phyloP scores from a whole-genome alignment of 2,888 invertebrate genomes.

The Sinohyriopsis cumingii region DNA sequence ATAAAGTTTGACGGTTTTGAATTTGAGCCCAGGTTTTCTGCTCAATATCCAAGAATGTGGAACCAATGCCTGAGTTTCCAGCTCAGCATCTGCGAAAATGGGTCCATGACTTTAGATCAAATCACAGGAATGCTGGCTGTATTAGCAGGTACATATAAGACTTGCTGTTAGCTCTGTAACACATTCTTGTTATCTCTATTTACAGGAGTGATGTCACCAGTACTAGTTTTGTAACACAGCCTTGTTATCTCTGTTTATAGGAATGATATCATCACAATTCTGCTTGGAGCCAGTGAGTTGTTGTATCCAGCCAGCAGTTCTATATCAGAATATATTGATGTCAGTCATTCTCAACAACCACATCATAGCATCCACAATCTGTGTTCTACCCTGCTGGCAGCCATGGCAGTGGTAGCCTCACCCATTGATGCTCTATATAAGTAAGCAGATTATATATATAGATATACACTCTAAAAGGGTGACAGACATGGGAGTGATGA shows the following conservation, averaged over 20 bases:
- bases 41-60: too few relatives aligned
- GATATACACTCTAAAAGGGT: too few relatives aligned
- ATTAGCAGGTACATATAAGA: too few relatives aligned
- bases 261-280: constrained; percentile 59
- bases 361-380: constrained; percentile 66
- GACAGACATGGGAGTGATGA: too few relatives aligned
- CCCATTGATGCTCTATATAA: constrained; percentile 65
- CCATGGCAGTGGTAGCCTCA: constrained; percentile 59
- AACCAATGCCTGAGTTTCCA: too few relatives aligned
- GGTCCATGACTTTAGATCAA: too few relatives aligned
- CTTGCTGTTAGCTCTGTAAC: constrained; percentile 46
- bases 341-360: constrained; percentile 56
- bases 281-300: constrained; percentile 59
- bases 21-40: too few relatives aligned
- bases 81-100: too few relatives aligned
- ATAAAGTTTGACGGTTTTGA: too few relatives aligned
- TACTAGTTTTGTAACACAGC: constrained; percentile 55
- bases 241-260: constrained; percentile 55
- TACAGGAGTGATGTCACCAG: constrained; percentile 61
- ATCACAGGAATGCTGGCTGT: too few relatives aligned
- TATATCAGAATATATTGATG: constrained; percentile 57
- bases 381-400: constrained; percentile 61
- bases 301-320: constrained; percentile 53
- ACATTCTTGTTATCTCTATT: constrained; percentile 54
- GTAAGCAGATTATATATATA: constrained; percentile 39